Evolutionary conservation across 2,113 vertebrate genomes (phyloP), one percentile per base, ranked within the genome.

Genomic region (Chaetodon trifascialis): DNA sequence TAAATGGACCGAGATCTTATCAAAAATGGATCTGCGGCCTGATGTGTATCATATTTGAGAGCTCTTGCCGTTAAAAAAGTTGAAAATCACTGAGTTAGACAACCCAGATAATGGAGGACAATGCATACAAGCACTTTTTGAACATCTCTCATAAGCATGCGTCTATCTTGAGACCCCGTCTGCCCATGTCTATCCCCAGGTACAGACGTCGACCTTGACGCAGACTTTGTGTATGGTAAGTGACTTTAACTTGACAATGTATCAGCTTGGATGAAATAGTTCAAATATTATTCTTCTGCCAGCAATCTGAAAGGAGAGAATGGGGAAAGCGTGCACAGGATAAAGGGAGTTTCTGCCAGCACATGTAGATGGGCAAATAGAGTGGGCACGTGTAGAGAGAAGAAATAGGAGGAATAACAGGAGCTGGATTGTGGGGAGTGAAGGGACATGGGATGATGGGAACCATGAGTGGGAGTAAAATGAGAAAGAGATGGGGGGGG

Each of bases 201-300:
- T 68, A 30, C 76, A 40, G 60, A 64, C 17, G 40, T 87, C 12
- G 82, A 95, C 69, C 44, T 0, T 11, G 95, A 96, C 78, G 92
- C 94, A 63, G 94, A 94, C 80, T 96, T 96, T 86, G 79, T 88
- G 17, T 96, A 96, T 10, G 95, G 95, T 96, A 70, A 91, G 94
- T 83, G 30, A 36, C 2, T 58, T 3, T 3, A 47, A 23, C 11
- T 62, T 54, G 1, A 74, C 23, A 67, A 21, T 25, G 25, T 54
- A 7, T 65, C 46, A 64, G 7, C 36, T 58, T 0, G 36, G 5
- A 72, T n/a, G 0, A 46, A 59, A 54, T 21, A 12, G 21, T 42
- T 25, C 2, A n/a, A 69, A 68, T 64, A 62, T 69, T 66, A 19
- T 25, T 51, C 23, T 55, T 69, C 12, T 34, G 23, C 4, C 2